phyloP scores from a whole-genome alignment of 2,113 vertebrate genomes.

The Bubo bubo region DNA sequence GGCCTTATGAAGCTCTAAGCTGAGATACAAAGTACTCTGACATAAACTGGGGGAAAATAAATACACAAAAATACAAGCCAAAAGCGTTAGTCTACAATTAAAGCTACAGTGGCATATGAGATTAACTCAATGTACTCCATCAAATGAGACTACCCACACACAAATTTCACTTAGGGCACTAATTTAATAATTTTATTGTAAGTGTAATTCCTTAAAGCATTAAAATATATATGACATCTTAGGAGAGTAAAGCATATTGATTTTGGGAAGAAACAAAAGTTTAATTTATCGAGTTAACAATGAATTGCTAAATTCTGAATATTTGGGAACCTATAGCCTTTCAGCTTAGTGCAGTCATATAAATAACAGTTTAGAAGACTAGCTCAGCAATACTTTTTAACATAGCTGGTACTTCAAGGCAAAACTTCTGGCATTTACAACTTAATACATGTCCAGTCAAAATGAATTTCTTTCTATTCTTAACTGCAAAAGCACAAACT shows the following conservation, averaged over 20 bases:
- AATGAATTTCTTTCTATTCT: slow-evolving; percentile 40
- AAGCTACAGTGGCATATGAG: not conserved
- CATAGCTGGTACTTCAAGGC: slow-evolving; percentile 12
- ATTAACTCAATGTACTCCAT: not conserved
- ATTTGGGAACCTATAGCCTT: not conserved
- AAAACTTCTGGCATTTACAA: slow-evolving; percentile 37
- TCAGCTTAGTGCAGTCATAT: not conserved
- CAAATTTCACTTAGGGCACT: not conserved
- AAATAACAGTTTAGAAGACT: not conserved
- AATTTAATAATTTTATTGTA: not conserved
- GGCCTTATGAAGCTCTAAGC: not conserved
- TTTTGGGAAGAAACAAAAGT: not conserved
- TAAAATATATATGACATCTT: not conserved
- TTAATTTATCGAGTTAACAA: not conserved
- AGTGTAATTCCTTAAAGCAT: not conserved
- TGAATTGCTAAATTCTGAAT: not conserved
- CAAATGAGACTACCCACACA: not conserved
- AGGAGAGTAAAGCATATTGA: not conserved
- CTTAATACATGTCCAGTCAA: slow-evolving; percentile 20
- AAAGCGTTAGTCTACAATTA: not conserved
- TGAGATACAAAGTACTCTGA: not conserved
- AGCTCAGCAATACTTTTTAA: not conserved
- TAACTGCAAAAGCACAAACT: slow-evolving; percentile 42
- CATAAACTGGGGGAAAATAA: not conserved
- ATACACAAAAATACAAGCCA: not conserved